Percentiles rank a stretch among this genome's conserved stretches.
phyloP scores from a whole-genome alignment of 2,888 invertebrate species.

The Agonopterix subpropinquella region DNA sequence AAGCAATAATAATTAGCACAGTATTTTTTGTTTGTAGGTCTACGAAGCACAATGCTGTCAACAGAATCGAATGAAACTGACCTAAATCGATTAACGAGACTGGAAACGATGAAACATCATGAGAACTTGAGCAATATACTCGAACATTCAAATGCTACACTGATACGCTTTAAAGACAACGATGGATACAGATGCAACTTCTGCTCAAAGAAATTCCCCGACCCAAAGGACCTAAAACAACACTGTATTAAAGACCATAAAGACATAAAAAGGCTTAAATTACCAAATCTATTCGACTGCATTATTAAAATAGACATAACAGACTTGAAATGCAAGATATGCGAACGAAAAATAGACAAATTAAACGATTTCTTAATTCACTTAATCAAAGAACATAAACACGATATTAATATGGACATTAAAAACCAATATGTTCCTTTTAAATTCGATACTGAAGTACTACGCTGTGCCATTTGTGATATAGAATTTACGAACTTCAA shows the following conservation, averaged over 20 bases:
- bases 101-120: neutral
- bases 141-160: constrained; percentile 24
- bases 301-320: constrained; percentile 48
- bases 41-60: neutral
- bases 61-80: neutral
- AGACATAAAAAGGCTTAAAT: constrained; percentile 12
- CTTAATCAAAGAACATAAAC: constrained; percentile 27
- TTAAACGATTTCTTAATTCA: constrained; percentile 34
- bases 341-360: constrained; percentile 20
- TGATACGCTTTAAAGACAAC: constrained; percentile 21
- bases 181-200: constrained; percentile 26
- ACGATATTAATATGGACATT: constrained; percentile 30
- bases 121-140: constrained; percentile 19
- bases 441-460: constrained; percentile 30
- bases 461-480: constrained; percentile 35
- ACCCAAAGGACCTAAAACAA: constrained; percentile 24
- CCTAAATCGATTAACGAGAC: neutral
- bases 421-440: constrained; percentile 47
- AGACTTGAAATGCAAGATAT: constrained; percentile 35
- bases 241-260: constrained; percentile 26
- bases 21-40: neutral
- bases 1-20: neutral
- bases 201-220: constrained; percentile 22
- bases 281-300: constrained; percentile 11
- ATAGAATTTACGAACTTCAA: constrained; percentile 30